These are phyloP conservation scores for Larimichthys polyactis DNA, from an alignment of 2,113 vertebrate species.

Conservation along the genomic window DNA sequence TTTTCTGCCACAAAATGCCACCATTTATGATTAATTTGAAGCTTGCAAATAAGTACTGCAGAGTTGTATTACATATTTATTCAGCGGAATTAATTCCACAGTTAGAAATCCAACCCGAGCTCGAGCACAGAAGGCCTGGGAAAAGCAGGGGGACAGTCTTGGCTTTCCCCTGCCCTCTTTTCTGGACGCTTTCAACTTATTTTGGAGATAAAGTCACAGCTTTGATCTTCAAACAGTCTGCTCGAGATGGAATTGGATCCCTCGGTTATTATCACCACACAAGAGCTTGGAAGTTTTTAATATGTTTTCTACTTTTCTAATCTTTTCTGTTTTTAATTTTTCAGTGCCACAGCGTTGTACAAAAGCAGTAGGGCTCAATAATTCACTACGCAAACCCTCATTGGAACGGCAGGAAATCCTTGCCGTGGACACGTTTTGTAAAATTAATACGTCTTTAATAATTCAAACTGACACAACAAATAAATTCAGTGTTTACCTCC, in stretches of 20 bases:
- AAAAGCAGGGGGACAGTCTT: not conserved
- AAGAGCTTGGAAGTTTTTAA: constrained; percentile 62
- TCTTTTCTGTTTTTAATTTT: constrained; percentile 68
- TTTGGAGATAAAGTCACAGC: constrained; percentile 59
- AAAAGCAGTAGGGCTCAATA: constrained; percentile 58
- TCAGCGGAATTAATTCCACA: constrained; percentile 11
- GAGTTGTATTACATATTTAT: not conserved
- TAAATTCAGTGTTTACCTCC: constrained; percentile 23
- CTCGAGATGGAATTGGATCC: constrained; percentile 65
- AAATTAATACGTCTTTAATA: constrained; percentile 57
- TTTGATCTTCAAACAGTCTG: constrained; percentile 75
- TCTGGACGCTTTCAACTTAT: constrained; percentile 53
- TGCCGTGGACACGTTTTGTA: constrained; percentile 35
- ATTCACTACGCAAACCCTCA: constrained; percentile 51
- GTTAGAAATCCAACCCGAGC: not conserved
- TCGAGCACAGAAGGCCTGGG: not conserved
- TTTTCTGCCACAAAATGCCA: not conserved
- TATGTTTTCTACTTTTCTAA: constrained; percentile 65
- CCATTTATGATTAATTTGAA: not conserved
- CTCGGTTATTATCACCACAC: constrained; percentile 56
- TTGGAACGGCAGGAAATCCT: constrained; percentile 11
- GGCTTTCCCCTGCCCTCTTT: constrained; percentile 38
- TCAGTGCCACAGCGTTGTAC: constrained; percentile 37
- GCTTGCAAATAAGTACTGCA: not conserved
- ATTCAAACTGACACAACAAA: constrained; percentile 33